phyloP scores from a whole-genome alignment of 2,888 invertebrate species.

The Amblyteles armatorius region DNA sequence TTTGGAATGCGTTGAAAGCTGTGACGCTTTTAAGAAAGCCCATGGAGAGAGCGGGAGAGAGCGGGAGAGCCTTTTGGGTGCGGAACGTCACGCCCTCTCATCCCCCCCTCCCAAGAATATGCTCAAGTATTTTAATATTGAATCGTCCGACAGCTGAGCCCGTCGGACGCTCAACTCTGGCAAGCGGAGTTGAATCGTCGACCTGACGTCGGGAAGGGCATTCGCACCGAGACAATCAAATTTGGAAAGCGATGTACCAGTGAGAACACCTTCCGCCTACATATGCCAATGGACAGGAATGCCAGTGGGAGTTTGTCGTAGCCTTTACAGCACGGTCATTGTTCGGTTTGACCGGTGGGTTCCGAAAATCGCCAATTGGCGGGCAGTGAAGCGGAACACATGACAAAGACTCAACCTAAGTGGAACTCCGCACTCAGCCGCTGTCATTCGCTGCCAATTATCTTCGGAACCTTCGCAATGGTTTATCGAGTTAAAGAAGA shows the following conservation, averaged over 20 bases:
- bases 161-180: not conserved
- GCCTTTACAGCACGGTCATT: not conserved
- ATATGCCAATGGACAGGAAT: constrained; percentile 80
- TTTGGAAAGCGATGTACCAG: constrained; percentile 67
- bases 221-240: constrained; percentile 10
- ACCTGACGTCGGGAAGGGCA: not conserved
- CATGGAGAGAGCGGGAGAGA: constrained; percentile 33
- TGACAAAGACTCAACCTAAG: too few relatives aligned
- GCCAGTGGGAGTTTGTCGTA: constrained; percentile 71
- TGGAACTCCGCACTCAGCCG: too few relatives aligned
- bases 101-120: constrained; percentile 70
- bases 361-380: too few relatives aligned
- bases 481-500: too few relatives aligned
- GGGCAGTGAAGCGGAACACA: too few relatives aligned
- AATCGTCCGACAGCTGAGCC: constrained; percentile 55
- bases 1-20: constrained; percentile 64
- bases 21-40: constrained; percentile 66
- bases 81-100: constrained; percentile 51
- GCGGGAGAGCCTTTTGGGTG: constrained; percentile 67
- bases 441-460: too few relatives aligned
- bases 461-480: too few relatives aligned
- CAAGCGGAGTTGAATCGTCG: not conserved
- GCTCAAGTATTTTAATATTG: constrained; percentile 82
- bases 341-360: not conserved
- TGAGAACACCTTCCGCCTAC: constrained; percentile 67